These are phyloP conservation scores for Strigamia crassipes DNA, from an alignment of 2,888 invertebrate species.

Conservation along the genomic window DNA sequence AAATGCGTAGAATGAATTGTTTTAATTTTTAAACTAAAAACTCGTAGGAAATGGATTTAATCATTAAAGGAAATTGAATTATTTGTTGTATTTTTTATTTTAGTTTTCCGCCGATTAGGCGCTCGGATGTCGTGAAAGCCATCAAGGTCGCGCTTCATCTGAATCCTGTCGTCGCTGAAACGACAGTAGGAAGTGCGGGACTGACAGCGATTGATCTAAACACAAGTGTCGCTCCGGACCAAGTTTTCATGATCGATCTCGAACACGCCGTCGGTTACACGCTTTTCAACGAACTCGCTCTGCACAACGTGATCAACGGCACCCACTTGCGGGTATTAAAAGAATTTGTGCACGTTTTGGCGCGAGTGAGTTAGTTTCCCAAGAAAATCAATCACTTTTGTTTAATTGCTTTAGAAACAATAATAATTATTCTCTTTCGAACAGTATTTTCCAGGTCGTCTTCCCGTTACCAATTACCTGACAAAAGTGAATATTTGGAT, in stretches of 20 bases:
- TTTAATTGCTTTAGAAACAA: no score
- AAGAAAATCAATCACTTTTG: no score
- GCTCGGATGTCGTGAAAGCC: neutral
- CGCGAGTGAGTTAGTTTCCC: conserved; percentile 1
- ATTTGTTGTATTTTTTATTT: neutral
- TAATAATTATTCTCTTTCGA: no score
- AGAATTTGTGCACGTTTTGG: conserved; percentile 72
- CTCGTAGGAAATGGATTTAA: no score
- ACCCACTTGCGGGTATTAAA: conserved; percentile 75
- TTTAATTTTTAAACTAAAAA: no score
- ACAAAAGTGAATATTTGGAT: conserved; percentile 66
- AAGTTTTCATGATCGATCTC: conserved; percentile 81
- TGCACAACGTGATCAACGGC: conserved; percentile 70
- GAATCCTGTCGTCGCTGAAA: neutral
- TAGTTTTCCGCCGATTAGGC: neutral
- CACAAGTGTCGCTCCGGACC: conserved; percentile 47
- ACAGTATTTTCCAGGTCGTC: conserved; percentile 79
- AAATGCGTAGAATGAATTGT: no score
- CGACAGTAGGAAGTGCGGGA: neutral
- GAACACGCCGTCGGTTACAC: conserved; percentile 84
- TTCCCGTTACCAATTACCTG: conserved; percentile 70
- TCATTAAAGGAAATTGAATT: no score
- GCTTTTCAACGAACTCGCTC: conserved; percentile 80
- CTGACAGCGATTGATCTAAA: conserved; percentile 48
- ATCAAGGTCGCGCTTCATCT: neutral